Evolutionary conservation across 2,113 vertebrate species (phyloP).

Genomic region (Apistogramma diplotaenia): DNA sequence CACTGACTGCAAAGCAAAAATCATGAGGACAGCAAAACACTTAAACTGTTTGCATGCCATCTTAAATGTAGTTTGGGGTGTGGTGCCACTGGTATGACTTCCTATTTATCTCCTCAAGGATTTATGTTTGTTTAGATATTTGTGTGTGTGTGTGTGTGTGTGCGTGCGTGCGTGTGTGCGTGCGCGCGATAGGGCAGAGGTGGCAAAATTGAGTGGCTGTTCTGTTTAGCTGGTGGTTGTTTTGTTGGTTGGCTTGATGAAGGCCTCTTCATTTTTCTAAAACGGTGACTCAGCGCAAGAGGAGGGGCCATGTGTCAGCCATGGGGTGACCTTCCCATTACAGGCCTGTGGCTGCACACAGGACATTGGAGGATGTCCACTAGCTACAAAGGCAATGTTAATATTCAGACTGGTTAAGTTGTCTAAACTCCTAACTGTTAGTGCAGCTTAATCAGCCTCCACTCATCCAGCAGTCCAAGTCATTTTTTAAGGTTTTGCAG

Average conservation of each 20-base stretch:
- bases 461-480: neutral
- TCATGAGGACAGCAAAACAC: neutral
- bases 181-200: neutral
- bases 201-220: neutral
- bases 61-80: constrained; percentile 1
- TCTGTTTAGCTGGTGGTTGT: constrained; percentile 13
- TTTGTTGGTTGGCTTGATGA: constrained; percentile 16
- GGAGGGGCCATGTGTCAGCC: neutral
- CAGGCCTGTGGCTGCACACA: constrained; percentile 3
- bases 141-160: neutral
- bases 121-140: neutral
- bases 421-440: neutral
- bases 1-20: constrained; percentile 15
- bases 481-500: neutral
- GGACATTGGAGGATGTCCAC: constrained; percentile 8
- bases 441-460: neutral
- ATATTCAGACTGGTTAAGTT: constrained; percentile 1
- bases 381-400: constrained; percentile 9
- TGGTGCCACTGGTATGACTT: neutral
- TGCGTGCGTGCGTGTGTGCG: neutral
- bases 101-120: neutral
- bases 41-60: neutral
- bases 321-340: constrained; percentile 27
- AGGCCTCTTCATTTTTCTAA: constrained; percentile 26
- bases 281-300: constrained; percentile 41